Evolutionary conservation across 2,113 vertebrate genomes (phyloP), one percentile per base, ranked within the genome.

Genomic region (Petaurus breviceps): DNA sequence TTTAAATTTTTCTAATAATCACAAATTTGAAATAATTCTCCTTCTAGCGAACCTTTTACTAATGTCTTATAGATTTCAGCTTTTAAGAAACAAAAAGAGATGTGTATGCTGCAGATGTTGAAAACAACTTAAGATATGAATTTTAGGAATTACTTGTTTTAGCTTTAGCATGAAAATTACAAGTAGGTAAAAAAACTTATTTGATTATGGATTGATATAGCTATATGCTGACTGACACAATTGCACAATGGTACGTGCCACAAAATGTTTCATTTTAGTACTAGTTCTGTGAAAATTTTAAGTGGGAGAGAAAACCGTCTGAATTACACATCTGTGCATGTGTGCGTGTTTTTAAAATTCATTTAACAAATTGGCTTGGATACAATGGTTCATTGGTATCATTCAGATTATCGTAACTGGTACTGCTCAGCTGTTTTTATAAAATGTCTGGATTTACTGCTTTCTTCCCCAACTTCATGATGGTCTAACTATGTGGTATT

Each of bases 321-420:
- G 95, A 96, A 94, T 97, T 98, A 31, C 92, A 90, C 94, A 5
- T 46, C 93, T 93, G 55, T 92, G 43, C 54, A 93, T 93, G 57
- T n/a, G 61, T 77, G 37, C 43, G 37, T 96, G 57, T 95, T 91
- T 90, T 47, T 47, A 3, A 3, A 92, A 95, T 97, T 96, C 93
- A 52, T 96, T 97, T 95, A 96, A 92, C 93, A 93, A 91, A 96
- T 92, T 98, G 93, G 0, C 94, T 94, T 96, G 68, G 55, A 3
- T 49, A 0, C 97, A 98, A 55, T 98, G 91, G 52, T 96, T 97
- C 96, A 51, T 94, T 97, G 94, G 77, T 96, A 92, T 95, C 95
- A 92, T 97, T 97, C 93, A 91, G 26, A 89, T 97, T 37, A 96
- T 91, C 98, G 98, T 98, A 97, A 97, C 98, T 98, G 97, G 98